A percentile compares a stretch with the other conserved stretches of the same genome.
These are phyloP conservation scores for Festucalex cinctus DNA, from an alignment of 2,113 vertebrate genomes.

Conservation along the genomic window DNA sequence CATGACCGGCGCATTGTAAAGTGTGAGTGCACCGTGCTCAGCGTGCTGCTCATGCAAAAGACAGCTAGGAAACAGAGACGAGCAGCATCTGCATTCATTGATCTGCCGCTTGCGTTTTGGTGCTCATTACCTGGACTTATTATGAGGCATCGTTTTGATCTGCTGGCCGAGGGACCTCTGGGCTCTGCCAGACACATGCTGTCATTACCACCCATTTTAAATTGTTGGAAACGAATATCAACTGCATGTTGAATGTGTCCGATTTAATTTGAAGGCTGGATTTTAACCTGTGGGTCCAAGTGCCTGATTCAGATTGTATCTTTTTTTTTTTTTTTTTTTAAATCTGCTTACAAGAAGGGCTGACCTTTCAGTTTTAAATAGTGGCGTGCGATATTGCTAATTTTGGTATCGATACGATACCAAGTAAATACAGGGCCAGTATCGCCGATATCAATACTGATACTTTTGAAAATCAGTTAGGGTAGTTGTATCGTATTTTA, in stretches of 20 bases:
- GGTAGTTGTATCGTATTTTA: no score
- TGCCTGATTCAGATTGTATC: not conserved
- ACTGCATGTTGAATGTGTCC: conserved; percentile 15
- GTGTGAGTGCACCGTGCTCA: not conserved
- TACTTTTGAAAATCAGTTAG: no score
- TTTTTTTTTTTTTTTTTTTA: no score
- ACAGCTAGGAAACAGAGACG: conserved; percentile 16
- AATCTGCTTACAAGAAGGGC: no score
- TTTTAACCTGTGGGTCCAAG: not conserved
- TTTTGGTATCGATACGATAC: no score
- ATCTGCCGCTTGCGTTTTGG: conserved; percentile 13
- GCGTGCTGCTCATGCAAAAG: conserved; percentile 20
- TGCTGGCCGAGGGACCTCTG: conserved; percentile 14
- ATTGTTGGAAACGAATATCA: conserved; percentile 26
- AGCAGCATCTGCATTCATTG: conserved; percentile 36
- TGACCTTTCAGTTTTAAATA: no score
- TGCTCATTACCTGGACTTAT: conserved; percentile 39
- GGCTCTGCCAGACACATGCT: conserved; percentile 3
- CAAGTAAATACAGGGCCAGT: no score
- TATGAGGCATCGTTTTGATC: conserved; percentile 49
- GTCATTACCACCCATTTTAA: conserved; percentile 23
- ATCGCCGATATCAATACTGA: no score
- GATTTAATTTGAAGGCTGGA: not conserved
- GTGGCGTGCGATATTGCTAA: no score
- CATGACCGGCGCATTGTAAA: conserved; percentile 20